Evolutionary conservation across 2,113 vertebrate species (phyloP), one percentile per base, ranked within the genome.

Genomic region (Etheostoma cragini): DNA sequence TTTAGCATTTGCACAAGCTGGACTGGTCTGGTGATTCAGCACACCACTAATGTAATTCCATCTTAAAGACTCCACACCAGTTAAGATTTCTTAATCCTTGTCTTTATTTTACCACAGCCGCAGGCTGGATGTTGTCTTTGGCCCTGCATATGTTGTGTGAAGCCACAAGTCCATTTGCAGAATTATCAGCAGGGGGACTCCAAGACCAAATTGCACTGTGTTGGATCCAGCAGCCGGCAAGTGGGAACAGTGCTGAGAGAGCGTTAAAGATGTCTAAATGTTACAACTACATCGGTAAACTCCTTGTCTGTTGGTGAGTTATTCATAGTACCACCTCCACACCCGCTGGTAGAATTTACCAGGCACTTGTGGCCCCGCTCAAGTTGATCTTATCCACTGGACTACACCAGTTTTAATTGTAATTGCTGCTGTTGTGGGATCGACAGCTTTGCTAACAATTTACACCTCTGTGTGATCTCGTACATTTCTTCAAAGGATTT

Each of bases 101-200:
- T 74, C 84, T 88, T 84, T 54, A 63, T 81, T 85, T 80, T 62
- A 68, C 78, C 84, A 68, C 83, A 90, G 79, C 78, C 62, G 12
- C 81, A 71, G 80, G 53, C 69, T 88, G 47, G 46, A n/a, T 88
- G 85, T 89, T 90, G 82, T 84, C 63, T 81, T 90, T 88, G 89
- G 84, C 85, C 52, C 61, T n/a, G 47, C 26, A 8, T 47, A 73
- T 78, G 69, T 85, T 91, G 90, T 50, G 80, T 90, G 82, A 81
- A 89, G 81, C 92, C 90, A 82, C 90, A 83, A 73, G 77, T 78
- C 53, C 86, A 66, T 89, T 83, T 88, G 70, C 84, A 87, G 72
- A 86, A 81, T 83, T 78, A 84, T 89, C 85, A 84, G 78, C 75
- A 47, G 76, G 66, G 65, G 82, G 74, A 64, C 63, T 82, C 52